Evolutionary conservation across 1,140 invertebrate species (phyloP), one percentile per base, ranked within the genome.

Genomic region (Theocolax elegans): DNA sequence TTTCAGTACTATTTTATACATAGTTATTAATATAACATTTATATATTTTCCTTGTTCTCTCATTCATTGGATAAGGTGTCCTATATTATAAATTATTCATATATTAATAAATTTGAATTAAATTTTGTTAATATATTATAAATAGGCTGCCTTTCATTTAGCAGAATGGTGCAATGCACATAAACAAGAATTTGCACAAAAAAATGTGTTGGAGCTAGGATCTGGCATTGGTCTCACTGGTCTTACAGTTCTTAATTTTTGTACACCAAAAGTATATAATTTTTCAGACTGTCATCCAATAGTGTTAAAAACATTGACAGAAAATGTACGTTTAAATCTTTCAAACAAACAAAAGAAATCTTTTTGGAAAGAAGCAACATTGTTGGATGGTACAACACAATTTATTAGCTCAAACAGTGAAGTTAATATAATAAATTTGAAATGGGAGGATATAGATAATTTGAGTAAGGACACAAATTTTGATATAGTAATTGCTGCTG

Each of bases 141-240:
- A 67, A 35, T 59, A 87, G 87, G 88, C 87, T 29, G 81, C 85
- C 29, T 74, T 85, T 64, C 82, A 80, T 51, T 77, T 90, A 64
- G 84, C 86, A 42, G 85, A 89, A 75, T 90, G 88, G 88, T 87
- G 85, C 62, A 71, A 85, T 23, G 64, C 72, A 67, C 85, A 89
- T 74, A 81, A 75, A 73, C 31, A 77, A 23, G 31, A 70, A 25
- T 76, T 89, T 1, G 31, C 74, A 17, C 67, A 74, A 15, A 88
- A 87, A 82, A 77, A 64, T 54, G 67, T 90, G n/a, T 62, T 90
- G 10, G 89, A 90, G 81, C 78, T 90, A 59, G 89, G 89, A 59
- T 88, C 87, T 29, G 89, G 89, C 49, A 79, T 88, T 56, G 89
- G 89, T 51, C 79, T 89, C 58, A 83, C 86, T 31, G 88, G 88